A percentile compares a stretch with the other conserved stretches of the same genome.
Conservation (phyloP, 2,797 vertebrate species). For the Propithecus perrieri region DNA sequence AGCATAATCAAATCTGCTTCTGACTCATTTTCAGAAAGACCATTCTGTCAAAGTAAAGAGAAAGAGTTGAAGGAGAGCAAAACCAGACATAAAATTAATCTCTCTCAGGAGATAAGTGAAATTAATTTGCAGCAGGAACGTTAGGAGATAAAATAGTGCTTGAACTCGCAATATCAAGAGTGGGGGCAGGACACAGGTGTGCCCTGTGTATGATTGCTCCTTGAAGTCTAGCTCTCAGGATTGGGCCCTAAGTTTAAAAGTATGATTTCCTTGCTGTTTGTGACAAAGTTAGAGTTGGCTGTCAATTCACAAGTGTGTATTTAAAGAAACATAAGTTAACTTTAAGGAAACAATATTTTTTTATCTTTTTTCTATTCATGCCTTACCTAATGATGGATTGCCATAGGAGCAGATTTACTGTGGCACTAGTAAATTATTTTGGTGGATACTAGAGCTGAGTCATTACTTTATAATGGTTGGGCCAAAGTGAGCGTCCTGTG, state of each 20-base stretch:
- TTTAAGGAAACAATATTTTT: not conserved
- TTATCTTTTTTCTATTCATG: not conserved
- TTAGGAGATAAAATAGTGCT: not conserved
- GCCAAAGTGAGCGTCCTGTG: not conserved
- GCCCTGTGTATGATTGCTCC: not conserved
- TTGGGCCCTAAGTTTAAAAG: not conserved
- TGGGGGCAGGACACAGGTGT: not conserved
- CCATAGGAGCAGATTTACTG: not conserved
- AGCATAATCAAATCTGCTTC: not conserved
- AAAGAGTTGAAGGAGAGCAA: not conserved
- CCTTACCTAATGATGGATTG: not conserved
- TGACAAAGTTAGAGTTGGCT: not conserved
- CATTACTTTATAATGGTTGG: not conserved
- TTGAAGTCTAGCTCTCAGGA: not conserved
- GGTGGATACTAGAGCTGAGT: not conserved
- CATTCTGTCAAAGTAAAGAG: not conserved
- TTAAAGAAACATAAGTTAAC: not conserved
- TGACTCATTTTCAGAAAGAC: not conserved
- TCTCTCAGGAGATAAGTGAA: not conserved
- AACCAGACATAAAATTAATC: not conserved
- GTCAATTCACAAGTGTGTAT: not conserved
- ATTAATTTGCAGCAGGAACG: conserved; percentile 9
- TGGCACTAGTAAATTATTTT: not conserved
- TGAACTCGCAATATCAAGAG: not conserved
- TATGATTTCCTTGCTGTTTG: not conserved